These are phyloP conservation scores for Petrocephalus sullivani DNA, from an alignment of 2,797 vertebrate species.

Conservation along the genomic window DNA sequence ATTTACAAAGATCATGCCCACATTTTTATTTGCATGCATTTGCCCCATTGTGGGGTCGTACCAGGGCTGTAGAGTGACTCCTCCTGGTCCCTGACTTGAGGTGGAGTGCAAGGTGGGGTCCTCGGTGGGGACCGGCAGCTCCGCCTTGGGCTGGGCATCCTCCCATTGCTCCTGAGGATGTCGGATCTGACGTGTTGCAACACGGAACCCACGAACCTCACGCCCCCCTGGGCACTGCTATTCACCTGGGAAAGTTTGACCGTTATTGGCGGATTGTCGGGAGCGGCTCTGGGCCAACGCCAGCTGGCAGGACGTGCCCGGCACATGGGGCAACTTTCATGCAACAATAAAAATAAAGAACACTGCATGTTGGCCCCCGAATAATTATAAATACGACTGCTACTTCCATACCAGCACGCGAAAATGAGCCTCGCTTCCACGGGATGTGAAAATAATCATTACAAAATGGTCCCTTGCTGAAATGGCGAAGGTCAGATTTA, in stretches of 20 bases:
- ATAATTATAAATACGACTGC: not conserved
- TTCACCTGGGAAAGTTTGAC: slow-evolving; percentile 68
- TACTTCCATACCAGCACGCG: not conserved
- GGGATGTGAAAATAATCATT: not conserved
- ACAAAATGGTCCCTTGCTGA: not conserved
- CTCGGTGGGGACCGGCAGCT: slow-evolving; percentile 55
- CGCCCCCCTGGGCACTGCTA: slow-evolving; percentile 74
- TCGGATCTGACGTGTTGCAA: slow-evolving; percentile 63
- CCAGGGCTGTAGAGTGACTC: slow-evolving; percentile 63
- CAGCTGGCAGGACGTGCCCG: not conserved
- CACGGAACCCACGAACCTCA: slow-evolving; percentile 83
- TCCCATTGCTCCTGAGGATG: slow-evolving; percentile 47
- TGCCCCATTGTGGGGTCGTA: slow-evolving; percentile 36
- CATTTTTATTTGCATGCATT: not conserved
- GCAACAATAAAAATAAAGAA: not conserved
- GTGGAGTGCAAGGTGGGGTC: slow-evolving; percentile 59
- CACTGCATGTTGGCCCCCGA: not conserved
- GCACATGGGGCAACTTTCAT: not conserved
- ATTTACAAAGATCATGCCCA: not conserved
- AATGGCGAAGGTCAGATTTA: not conserved
- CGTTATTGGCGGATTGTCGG: not conserved
- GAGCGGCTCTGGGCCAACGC: not conserved
- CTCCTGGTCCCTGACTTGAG: slow-evolving; percentile 68
- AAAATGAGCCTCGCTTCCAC: not conserved
- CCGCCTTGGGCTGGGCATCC: slow-evolving; percentile 63